phyloP scores from a whole-genome alignment of 2,888 invertebrate genomes.

The Cephalotes varians region DNA sequence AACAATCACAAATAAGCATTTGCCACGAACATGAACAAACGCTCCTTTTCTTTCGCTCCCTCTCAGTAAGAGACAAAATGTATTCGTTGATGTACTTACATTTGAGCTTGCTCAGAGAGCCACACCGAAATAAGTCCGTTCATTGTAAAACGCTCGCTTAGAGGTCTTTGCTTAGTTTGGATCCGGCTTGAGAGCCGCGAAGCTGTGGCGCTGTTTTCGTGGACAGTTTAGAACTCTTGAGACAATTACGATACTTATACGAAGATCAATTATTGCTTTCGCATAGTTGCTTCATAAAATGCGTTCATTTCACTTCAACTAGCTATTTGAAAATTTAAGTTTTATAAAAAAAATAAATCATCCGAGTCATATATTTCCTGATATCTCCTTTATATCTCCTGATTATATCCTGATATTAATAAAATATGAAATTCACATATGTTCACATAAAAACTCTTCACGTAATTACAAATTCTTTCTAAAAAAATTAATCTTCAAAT shows the following conservation, averaged over 20 bases:
- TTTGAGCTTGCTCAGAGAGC: not conserved
- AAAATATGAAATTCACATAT: not conserved
- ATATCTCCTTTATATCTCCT: not conserved
- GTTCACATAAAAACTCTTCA: not conserved
- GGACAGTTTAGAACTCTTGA: not conserved
- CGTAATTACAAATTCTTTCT: not conserved
- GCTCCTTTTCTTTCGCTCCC: not conserved
- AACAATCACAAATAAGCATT: not conserved
- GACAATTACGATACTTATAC: not conserved
- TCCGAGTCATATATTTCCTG: not conserved
- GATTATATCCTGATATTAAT: no score
- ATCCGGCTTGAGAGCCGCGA: not conserved
- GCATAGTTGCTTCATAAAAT: not conserved
- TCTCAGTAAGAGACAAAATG: not conserved
- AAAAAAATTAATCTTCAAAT: constrained; percentile 20
- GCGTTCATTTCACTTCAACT: not conserved
- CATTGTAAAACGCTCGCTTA: not conserved
- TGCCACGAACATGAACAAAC: not conserved
- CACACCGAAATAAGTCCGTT: not conserved
- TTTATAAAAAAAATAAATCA: not conserved
- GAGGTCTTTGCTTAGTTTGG: not conserved
- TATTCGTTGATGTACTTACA: no score
- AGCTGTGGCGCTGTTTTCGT: not conserved
- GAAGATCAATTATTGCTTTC: constrained; percentile 10
- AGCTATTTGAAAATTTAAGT: not conserved